Conservation (phyloP, 2,797 vertebrate species). For the Arremon aurantiirostris region DNA sequence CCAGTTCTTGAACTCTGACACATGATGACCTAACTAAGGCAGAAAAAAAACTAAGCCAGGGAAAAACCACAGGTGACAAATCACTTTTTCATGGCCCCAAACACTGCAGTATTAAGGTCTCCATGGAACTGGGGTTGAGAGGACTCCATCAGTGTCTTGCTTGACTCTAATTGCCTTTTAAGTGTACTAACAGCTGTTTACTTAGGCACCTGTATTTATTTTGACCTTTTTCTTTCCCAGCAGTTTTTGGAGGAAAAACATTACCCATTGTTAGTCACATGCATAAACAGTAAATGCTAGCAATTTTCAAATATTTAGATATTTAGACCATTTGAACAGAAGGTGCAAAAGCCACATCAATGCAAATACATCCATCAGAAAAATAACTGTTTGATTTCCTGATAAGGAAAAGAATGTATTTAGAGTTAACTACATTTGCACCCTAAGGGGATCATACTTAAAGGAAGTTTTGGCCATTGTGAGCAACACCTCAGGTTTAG, state of each 20-base stretch:
- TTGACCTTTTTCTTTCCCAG: neutral
- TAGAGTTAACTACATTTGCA: neutral
- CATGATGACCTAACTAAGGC: neutral
- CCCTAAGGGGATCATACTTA: neutral
- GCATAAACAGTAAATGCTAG: neutral
- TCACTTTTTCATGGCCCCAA: neutral
- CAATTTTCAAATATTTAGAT: neutral
- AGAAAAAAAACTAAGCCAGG: neutral
- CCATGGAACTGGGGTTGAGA: neutral
- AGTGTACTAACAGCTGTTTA: neutral
- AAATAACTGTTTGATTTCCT: neutral
- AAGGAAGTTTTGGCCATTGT: neutral
- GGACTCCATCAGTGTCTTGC: neutral
- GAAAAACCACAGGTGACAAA: neutral
- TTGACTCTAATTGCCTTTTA: neutral
- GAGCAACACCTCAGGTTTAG: neutral
- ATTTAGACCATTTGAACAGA: neutral
- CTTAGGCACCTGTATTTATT: neutral
- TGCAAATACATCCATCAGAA: neutral
- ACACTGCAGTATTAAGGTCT: neutral
- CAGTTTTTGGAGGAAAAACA: neutral
- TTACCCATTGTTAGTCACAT: neutral
- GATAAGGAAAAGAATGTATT: neutral
- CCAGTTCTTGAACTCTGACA: neutral
- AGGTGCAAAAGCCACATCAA: neutral